phyloP scores from a whole-genome alignment of 2,113 vertebrate genomes.

The Dromaius novaehollandiae region DNA sequence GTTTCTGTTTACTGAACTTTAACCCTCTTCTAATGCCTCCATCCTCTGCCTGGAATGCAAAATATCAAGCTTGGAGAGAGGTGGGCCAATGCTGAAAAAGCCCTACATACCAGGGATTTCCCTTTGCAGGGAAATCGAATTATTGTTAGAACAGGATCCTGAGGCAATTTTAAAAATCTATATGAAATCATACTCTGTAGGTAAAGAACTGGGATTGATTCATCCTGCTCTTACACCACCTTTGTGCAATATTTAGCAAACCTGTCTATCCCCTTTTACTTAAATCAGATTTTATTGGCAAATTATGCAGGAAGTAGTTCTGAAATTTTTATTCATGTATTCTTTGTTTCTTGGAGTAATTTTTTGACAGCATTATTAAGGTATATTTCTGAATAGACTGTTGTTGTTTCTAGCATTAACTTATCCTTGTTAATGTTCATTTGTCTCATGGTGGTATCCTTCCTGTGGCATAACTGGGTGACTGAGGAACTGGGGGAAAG shows the following conservation, averaged over 20 bases:
- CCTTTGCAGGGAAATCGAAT: neutral
- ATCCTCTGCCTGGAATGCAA: neutral
- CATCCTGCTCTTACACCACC: neutral
- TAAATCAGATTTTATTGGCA: neutral
- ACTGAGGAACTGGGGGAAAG: neutral
- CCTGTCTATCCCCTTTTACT: neutral
- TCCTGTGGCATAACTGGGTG: neutral
- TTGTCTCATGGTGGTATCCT: neutral
- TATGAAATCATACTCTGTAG: neutral
- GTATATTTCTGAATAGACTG: neutral
- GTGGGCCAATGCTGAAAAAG: neutral
- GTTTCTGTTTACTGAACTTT: neutral
- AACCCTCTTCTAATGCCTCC: neutral
- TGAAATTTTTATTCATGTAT: neutral
- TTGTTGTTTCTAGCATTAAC: neutral
- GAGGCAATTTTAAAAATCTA: neutral
- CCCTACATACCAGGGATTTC: neutral
- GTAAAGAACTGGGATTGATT: neutral
- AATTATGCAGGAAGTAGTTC: neutral
- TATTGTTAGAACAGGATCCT: neutral
- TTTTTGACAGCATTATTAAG: neutral
- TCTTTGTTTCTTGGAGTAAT: neutral
- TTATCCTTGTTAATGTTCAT: neutral
- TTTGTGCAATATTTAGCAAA: neutral
- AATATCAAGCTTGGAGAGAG: neutral